Evolutionary conservation across 2,797 vertebrate genomes (phyloP).

Genomic region (Champsocephalus gunnari): DNA sequence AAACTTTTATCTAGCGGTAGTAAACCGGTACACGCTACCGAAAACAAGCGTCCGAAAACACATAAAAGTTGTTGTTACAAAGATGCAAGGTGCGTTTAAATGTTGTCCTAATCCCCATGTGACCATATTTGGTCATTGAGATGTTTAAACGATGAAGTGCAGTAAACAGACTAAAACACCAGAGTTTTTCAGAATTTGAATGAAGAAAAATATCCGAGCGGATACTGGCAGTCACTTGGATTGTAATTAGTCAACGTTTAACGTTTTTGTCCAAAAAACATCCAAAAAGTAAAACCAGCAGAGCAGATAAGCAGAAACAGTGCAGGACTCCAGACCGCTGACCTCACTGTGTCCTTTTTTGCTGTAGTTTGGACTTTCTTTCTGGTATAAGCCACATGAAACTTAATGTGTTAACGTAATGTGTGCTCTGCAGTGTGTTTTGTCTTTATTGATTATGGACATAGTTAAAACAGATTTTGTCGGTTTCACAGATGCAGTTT

Average conservation of each 20-base stretch:
- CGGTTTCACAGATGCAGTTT: background rate
- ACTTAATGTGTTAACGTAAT: background rate
- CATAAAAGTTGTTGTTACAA: background rate
- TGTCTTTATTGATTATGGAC: background rate
- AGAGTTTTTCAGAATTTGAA: constrained; percentile 48
- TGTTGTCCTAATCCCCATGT: constrained; percentile 43
- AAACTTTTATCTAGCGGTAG: background rate
- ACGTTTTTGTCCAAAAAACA: constrained; percentile 48
- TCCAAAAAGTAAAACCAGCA: constrained; percentile 34
- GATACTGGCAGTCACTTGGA: constrained; percentile 31
- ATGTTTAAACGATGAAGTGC: constrained; percentile 56
- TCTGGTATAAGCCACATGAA: constrained; percentile 4
- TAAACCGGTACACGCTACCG: background rate
- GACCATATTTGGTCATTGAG: constrained; percentile 83
- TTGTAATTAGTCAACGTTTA: constrained; percentile 46
- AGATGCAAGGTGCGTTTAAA: constrained; percentile 52
- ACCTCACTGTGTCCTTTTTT: constrained; percentile 24
- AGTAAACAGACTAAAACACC: constrained; percentile 29
- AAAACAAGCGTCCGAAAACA: background rate
- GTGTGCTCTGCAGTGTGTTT: background rate
- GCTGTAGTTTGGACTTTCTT: constrained; percentile 9
- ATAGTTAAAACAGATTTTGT: background rate
- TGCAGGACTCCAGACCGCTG: constrained; percentile 1
- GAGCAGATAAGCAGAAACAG: constrained; percentile 42
- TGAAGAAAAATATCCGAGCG: constrained; percentile 55